A percentile compares a stretch with the other conserved stretches of the same genome.
phyloP scores from a whole-genome alignment of 2,797 vertebrate genomes.

The Sebastes hubbsi region DNA sequence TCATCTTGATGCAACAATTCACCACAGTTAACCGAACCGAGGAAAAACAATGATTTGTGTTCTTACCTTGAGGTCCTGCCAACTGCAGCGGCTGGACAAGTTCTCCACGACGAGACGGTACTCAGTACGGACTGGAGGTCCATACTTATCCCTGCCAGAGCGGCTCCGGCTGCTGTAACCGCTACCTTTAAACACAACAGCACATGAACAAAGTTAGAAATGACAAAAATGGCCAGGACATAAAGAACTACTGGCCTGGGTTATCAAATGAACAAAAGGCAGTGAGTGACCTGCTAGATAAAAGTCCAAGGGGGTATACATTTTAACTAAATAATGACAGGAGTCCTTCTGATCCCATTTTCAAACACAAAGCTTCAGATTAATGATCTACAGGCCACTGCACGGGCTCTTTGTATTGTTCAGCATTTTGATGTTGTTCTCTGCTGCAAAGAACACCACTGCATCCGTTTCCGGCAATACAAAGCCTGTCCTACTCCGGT shows the following conservation, averaged over 20 bases:
- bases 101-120: constrained; percentile 97
- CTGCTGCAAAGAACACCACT: constrained; percentile 79
- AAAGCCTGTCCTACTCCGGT: constrained; percentile 57
- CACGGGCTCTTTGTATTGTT: constrained; percentile 55
- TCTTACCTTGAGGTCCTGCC: constrained; percentile 96
- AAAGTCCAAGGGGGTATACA: constrained; percentile 45
- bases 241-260: constrained; percentile 45
- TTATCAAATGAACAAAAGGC: constrained; percentile 46
- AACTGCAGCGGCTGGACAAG: constrained; percentile 96
- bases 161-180: constrained; percentile 92
- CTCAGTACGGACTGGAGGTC: constrained; percentile 95
- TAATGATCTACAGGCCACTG: constrained; percentile 57
- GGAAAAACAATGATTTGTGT: not conserved
- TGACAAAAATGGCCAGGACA: constrained; percentile 52
- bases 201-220: constrained; percentile 68
- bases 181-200: constrained; percentile 78
- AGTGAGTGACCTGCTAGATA: constrained; percentile 48
- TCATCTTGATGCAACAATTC: not conserved
- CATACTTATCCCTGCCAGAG: constrained; percentile 93
- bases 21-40: not conserved
- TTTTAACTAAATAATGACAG: constrained; percentile 33
- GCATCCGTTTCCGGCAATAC: constrained; percentile 68
- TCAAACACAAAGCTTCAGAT: constrained; percentile 58
- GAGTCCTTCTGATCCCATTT: constrained; percentile 55
- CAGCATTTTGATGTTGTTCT: constrained; percentile 53